These are phyloP conservation scores for Drosophila santomea DNA, from an alignment of 1,140 invertebrate genomes.

Conservation along the genomic window DNA sequence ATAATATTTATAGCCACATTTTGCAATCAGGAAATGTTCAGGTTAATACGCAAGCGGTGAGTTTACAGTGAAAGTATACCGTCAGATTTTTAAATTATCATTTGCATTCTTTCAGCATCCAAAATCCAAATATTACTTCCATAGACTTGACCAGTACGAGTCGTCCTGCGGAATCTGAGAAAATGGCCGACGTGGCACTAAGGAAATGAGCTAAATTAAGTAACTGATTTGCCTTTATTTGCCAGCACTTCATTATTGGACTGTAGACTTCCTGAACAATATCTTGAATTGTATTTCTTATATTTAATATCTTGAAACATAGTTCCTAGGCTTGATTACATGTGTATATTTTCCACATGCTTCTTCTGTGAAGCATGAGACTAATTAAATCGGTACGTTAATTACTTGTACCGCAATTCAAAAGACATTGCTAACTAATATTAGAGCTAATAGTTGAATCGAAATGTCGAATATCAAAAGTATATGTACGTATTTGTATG, in stretches of 20 bases:
- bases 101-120: slow-evolving; percentile 1
- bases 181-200: background rate
- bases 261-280: slow-evolving; percentile 21
- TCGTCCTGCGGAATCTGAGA: background rate
- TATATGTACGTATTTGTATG: slow-evolving; percentile 30
- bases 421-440: slow-evolving; percentile 46
- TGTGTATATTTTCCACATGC: slow-evolving; percentile 43
- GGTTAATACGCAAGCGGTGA: slow-evolving; percentile 35
- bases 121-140: background rate
- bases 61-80: background rate
- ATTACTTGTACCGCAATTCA: slow-evolving; percentile 24
- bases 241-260: slow-evolving; percentile 4
- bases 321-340: slow-evolving; percentile 26
- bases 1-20: slow-evolving; percentile 87
- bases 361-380: background rate
- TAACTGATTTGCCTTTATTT: slow-evolving; percentile 26
- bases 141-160: background rate
- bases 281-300: slow-evolving; percentile 14
- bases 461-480: slow-evolving; percentile 58
- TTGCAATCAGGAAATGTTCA: slow-evolving; percentile 39
- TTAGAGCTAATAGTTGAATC: slow-evolving; percentile 46
- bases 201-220: background rate
- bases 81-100: background rate
- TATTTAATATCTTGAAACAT: slow-evolving; percentile 8
- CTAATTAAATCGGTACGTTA: slow-evolving; percentile 51